phyloP scores from a whole-genome alignment of 2,888 invertebrate genomes.

The Trisateles emortualis region DNA sequence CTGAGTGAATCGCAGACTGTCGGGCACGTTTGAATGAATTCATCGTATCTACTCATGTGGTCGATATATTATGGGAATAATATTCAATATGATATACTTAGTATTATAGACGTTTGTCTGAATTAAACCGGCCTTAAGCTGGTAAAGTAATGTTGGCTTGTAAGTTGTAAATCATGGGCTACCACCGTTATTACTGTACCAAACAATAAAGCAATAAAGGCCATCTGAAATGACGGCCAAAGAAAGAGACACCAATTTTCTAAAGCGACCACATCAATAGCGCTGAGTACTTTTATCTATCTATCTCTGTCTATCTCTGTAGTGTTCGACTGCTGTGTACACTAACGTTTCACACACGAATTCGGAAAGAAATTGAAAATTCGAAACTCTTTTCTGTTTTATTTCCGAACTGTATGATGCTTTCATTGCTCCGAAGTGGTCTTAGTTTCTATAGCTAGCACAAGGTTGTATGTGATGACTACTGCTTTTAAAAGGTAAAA shows the following conservation, averaged over 20 bases:
- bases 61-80: too few species aligned
- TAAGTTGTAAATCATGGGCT: too few species aligned
- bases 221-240: constrained; percentile 13
- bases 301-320: constrained; percentile 12
- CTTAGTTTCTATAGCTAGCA: background rate
- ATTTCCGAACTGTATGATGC: background rate
- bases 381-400: background rate
- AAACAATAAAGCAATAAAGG: background rate
- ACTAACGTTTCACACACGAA: constrained; percentile 1
- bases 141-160: too few species aligned
- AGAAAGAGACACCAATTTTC: constrained; percentile 29
- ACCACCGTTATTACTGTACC: too few species aligned
- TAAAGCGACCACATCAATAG: constrained; percentile 20
- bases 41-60: too few species aligned
- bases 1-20: too few species aligned
- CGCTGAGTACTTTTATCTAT: constrained; percentile 17
- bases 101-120: too few species aligned
- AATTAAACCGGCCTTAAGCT: too few species aligned
- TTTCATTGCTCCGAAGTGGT: background rate
- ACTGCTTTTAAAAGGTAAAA: too few species aligned
- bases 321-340: constrained; percentile 12
- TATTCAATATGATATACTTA: too few species aligned
- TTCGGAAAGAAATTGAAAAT: constrained; percentile 32
- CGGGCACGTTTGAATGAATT: too few species aligned
- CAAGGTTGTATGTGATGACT: background rate